Base-by-base conservation (phyloP, 2,797 vertebrate genomes). In the Enteromius viviparus region DNA sequence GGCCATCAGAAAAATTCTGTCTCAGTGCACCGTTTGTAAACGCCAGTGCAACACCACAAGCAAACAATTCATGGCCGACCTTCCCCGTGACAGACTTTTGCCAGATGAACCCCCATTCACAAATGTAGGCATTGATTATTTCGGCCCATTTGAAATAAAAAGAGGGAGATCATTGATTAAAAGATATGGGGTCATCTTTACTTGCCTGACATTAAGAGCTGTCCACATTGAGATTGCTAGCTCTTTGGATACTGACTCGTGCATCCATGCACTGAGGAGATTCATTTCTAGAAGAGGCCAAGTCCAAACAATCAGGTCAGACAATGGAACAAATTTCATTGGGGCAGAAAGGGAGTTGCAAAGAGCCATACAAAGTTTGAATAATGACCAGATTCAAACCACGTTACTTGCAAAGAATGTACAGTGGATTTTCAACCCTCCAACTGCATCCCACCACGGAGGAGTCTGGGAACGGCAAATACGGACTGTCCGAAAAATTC, bases 401-500 rank as follows among this genome's bases (percentile, higher is more conserved):
- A 51, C 60, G n/a, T 55, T 60, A 32, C 8, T 69, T 5, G 11
- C 32, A 69, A 83, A 49, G 8, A 34, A 37, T 23, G 64, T 75
- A 29, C 42, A 32, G 12, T 75, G 80, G 19, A 65, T 75, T n/a
- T 75, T 75, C 40, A 82, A 75, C 23, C 70, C 69, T 11, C 40
- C 55, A 34, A 14, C 70, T 21, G 70, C 23, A 6, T 65, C 58
- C 3, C 70, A 75, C 12, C 26, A 72, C 51, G 58, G 58, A 47
- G 64, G 34, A 66, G 58, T 75, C 6, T 82, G 80, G 70, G 70
- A 81, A 45, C 15, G 53, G 23, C 80, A 81, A 26, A 65, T 75
- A 51, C 69, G 42, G 11, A 47, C 69, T 2, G 29, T 53, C 47
- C 2, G 9, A 58, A 58, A 58, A 58, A 60, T 82, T 34, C 70